These are phyloP conservation scores for Dermolepida albohirtum DNA, from an alignment of 2,888 invertebrate genomes.

Conservation along the genomic window DNA sequence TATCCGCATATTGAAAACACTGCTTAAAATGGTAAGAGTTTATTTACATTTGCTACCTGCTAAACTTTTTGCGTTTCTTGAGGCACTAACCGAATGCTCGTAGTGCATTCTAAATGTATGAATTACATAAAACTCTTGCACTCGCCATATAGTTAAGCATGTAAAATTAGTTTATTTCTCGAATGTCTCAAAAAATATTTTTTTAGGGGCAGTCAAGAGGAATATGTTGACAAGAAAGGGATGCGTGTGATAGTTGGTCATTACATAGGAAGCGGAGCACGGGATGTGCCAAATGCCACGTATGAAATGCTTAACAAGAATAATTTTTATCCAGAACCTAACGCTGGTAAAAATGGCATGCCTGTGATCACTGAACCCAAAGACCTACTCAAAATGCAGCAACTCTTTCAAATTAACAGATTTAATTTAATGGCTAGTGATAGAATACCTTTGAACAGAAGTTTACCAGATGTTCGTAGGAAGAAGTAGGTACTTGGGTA, in stretches of 20 bases:
- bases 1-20: no score
- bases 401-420: conserved; percentile 84
- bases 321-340: conserved; percentile 78
- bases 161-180: no score
- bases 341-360: conserved; percentile 82
- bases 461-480: conserved; percentile 85
- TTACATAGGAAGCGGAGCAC: conserved; percentile 82
- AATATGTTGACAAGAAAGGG: conserved; percentile 79
- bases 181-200: no score
- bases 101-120: no score
- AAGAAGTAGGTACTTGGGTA: conserved; percentile 70
- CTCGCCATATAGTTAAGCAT: no score
- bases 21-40: no score
- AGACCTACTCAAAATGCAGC: conserved; percentile 81
- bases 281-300: conserved; percentile 76
- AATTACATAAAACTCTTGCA: no score
- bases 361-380: conserved; percentile 82
- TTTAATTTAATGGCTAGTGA: conserved; percentile 92
- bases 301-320: conserved; percentile 79
- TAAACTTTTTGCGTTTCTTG: no score
- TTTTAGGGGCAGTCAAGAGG: conserved; percentile 73
- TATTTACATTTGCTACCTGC: no score
- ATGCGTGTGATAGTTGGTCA: conserved; percentile 89
- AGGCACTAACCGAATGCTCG: no score
- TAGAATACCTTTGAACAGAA: conserved; percentile 86